phyloP scores from a whole-genome alignment of 1,140 invertebrate genomes.

The Aporrectodea caliginosa region DNA sequence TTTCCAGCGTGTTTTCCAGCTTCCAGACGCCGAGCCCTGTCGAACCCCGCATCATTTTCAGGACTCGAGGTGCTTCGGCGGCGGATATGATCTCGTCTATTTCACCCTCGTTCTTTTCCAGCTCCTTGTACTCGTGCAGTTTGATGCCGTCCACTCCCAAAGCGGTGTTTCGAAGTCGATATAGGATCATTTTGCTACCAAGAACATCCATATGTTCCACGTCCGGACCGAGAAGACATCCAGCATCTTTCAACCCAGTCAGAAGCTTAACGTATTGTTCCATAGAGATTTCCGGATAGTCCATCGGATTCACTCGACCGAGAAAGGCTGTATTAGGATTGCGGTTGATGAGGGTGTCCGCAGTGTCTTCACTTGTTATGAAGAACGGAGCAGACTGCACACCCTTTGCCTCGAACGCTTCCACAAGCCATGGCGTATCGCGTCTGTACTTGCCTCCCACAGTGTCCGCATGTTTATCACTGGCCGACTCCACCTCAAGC shows the following conservation, averaged over 20 bases:
- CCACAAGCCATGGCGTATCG: conserved; percentile 34
- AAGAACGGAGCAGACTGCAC: conserved; percentile 28
- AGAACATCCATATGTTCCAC: conserved; percentile 32
- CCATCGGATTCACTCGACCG: conserved; percentile 34
- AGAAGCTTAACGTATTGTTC: conserved; percentile 28
- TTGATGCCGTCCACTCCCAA: conserved; percentile 26
- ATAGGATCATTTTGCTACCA: conserved; percentile 33
- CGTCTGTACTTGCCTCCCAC: conserved; percentile 31
- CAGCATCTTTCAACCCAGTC: conserved; percentile 22
- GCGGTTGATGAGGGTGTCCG: conserved; percentile 12
- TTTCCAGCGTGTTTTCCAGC: conserved; percentile 28
- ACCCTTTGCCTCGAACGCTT: conserved; percentile 32
- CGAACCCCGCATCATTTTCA: conserved; percentile 34
- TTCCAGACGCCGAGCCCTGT: conserved; percentile 35
- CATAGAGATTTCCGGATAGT: conserved; percentile 24
- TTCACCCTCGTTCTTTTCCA: conserved; percentile 24
- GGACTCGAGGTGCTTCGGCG: conserved; percentile 24
- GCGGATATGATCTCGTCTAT: conserved; percentile 25
- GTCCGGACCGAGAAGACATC: conserved; percentile 27
- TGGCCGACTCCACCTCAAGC: conserved; percentile 30
- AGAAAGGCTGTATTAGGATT: conserved; percentile 34
- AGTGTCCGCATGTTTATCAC: conserved; percentile 32
- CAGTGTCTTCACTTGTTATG: conserved; percentile 30
- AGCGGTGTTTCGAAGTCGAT: conserved; percentile 26
- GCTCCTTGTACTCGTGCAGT: conserved; percentile 21